Base-by-base conservation (phyloP, 1,140 invertebrate genomes). In the Drosophila bifasciata region DNA sequence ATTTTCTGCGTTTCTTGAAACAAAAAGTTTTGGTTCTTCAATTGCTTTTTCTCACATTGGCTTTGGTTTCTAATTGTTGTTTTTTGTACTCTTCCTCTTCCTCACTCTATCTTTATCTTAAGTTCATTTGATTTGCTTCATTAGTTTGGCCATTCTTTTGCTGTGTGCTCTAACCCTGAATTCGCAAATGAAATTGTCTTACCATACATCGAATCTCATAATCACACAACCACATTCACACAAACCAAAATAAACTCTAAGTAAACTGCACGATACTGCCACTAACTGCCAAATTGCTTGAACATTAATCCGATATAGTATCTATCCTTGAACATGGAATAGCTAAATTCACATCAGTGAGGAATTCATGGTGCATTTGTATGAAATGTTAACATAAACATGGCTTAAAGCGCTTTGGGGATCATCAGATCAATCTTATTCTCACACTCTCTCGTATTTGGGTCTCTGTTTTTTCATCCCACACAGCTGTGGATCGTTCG, bases 201-300 rank as follows among this genome's bases (percentile, higher is more conserved):
- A 50, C 23, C 23, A 32, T 45, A 64, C 36, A 17, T 11, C 36
- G 11, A n/a, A 23, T 68, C 63, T 39, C 15, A 16, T 48, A 39
- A 55, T 17, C 60, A 62, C 41, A 13, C 5, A 13, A n/a, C n/a
- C n/a, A 56, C 64, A 55, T 48, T n/a, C 15, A 13, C 19, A 63
- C 28, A 61, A 1, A 58, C 2, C 9, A 62, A 28, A 28, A 60
- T 8, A n/a, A 15, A 25, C 32, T 36, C 11, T 8, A 57, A 8
- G 19, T 53, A 52, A 64, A 39, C 46, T 13, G 41, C 66, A 69
- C 63, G 62, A 43, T 23, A 53, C 61, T 36, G 64, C 21, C 64
- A 68, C 64, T 68, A 68, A 68, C 64, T 68, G 64, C 64, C 32
- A 46, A 46, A 68, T 16, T 68, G 66, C 66, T 19, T 48, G 52